These are phyloP conservation scores for Merodon equestris DNA, from an alignment of 2,888 invertebrate genomes.

Conservation along the genomic window DNA sequence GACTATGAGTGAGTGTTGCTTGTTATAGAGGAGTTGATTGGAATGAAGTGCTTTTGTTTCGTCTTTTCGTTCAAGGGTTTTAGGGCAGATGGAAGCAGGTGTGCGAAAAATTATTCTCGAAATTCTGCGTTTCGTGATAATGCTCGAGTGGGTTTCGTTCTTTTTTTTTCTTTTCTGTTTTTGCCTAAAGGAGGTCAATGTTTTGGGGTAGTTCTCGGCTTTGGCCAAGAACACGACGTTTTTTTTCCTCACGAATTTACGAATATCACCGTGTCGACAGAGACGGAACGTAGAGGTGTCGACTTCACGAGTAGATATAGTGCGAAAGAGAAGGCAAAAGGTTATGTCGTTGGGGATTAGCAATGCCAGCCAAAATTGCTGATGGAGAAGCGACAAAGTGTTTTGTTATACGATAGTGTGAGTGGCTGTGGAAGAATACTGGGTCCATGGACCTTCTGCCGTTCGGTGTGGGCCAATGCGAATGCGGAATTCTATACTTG, in stretches of 20 bases:
- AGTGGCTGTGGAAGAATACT: too few relatives aligned
- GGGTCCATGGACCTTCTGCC: too few relatives aligned
- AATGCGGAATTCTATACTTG: slow-evolving; percentile 25
- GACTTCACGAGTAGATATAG: not conserved
- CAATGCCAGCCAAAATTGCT: not conserved
- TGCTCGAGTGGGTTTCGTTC: slow-evolving; percentile 9
- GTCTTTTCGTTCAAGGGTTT: slow-evolving; percentile 6
- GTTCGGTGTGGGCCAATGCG: not conserved
- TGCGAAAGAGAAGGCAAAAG: slow-evolving; percentile 53
- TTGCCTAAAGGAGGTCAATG: slow-evolving; percentile 45
- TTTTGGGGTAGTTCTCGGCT: slow-evolving; percentile 54
- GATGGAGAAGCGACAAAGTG: not conserved
- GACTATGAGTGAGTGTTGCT: slow-evolving; percentile 94
- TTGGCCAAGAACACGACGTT: slow-evolving; percentile 12
- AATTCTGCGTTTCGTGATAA: not conserved
- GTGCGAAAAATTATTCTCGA: slow-evolving; percentile 9
- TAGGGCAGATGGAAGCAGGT: slow-evolving; percentile 26
- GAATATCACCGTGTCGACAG: slow-evolving; percentile 20
- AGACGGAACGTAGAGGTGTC: slow-evolving; percentile 19
- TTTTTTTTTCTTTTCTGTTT: not conserved
- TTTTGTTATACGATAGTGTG: too few relatives aligned
- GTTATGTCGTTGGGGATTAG: slow-evolving; percentile 3
- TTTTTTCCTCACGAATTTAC: not conserved
- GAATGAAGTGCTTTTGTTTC: not conserved
- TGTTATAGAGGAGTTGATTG: slow-evolving; percentile 18